Percentiles rank a stretch among this genome's conserved stretches.
These are phyloP conservation scores for Lochmaea capreae DNA, from an alignment of 2,888 invertebrate genomes.

Conservation along the genomic window DNA sequence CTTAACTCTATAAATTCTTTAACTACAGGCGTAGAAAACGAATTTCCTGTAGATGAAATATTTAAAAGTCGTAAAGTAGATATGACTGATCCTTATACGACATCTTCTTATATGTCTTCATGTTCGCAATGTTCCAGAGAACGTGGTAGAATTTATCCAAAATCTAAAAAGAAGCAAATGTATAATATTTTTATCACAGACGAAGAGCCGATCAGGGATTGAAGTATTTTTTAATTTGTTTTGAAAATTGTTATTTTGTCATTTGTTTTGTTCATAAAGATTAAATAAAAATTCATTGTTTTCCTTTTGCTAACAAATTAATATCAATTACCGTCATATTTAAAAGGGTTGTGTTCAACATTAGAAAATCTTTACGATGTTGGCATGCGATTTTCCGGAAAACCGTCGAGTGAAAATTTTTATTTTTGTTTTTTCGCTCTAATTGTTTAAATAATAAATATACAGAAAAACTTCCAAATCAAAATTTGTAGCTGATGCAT, in stretches of 20 bases:
- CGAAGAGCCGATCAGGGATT: slow-evolving; percentile 32
- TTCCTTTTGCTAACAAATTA: too few species aligned
- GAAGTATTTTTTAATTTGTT: neutral
- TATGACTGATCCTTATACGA: slow-evolving; percentile 40
- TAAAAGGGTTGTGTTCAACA: too few species aligned
- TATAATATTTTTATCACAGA: slow-evolving; percentile 28
- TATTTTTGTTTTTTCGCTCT: too few species aligned
- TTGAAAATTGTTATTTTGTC: neutral
- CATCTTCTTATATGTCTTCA: slow-evolving; percentile 44
- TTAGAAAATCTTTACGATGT: too few species aligned
- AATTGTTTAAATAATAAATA: too few species aligned
- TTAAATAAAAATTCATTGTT: neutral
- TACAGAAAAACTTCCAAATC: too few species aligned
- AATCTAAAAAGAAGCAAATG: slow-evolving; percentile 23
- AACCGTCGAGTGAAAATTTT: too few species aligned
- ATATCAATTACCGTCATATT: too few species aligned
- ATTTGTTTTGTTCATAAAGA: neutral
- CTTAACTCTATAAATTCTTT: slow-evolving; percentile 44
- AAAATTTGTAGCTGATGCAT: too few species aligned
- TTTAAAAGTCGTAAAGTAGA: slow-evolving; percentile 36
- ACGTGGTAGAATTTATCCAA: slow-evolving; percentile 9
- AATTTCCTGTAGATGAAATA: slow-evolving; percentile 43
- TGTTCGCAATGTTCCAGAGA: slow-evolving; percentile 42
- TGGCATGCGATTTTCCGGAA: too few species aligned
- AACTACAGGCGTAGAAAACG: slow-evolving; percentile 30